These are phyloP conservation scores for Sinentomon sp. DNA, from an alignment of 2,888 invertebrate species.

Conservation along the genomic window DNA sequence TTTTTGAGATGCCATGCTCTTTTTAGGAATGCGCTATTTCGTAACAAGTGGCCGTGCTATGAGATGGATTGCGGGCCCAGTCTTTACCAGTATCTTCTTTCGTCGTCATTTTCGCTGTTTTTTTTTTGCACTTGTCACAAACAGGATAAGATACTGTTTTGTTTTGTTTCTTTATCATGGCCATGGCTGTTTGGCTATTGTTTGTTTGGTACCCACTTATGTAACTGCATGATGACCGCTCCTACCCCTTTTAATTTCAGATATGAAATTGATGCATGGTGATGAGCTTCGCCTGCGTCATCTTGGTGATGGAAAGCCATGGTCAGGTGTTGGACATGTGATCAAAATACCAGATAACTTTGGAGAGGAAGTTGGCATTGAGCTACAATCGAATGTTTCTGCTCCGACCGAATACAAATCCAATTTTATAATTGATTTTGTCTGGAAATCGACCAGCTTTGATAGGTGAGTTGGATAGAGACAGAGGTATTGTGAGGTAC, in stretches of 20 bases:
- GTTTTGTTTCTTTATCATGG: too few species aligned
- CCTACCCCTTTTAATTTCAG: slow-evolving; percentile 22
- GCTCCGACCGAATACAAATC: slow-evolving; percentile 81
- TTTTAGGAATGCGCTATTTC: too few species aligned
- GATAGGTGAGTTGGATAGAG: slow-evolving; percentile 42
- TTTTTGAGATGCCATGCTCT: too few species aligned
- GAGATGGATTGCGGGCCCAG: too few species aligned
- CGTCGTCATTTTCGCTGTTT: too few species aligned
- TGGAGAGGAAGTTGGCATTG: slow-evolving; percentile 92
- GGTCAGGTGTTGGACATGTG: slow-evolving; percentile 95
- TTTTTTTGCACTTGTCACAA: too few species aligned
- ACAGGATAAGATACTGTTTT: too few species aligned
- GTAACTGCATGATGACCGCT: too few species aligned
- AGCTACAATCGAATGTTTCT: slow-evolving; percentile 50
- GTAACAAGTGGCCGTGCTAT: too few species aligned
- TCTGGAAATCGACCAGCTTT: slow-evolving; percentile 96
- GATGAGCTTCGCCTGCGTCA: slow-evolving; percentile 83
- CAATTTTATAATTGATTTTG: slow-evolving; percentile 93
- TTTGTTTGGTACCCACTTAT: neutral
- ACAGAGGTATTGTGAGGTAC: too few species aligned
- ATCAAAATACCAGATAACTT: slow-evolving; percentile 86
- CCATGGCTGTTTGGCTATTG: too few species aligned
- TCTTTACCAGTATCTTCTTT: too few species aligned
- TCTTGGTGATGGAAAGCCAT: slow-evolving; percentile 70
- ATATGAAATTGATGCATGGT: slow-evolving; percentile 97